Conservation (phyloP, 1,140 invertebrate species). For the Drosophila biarmipes region DNA sequence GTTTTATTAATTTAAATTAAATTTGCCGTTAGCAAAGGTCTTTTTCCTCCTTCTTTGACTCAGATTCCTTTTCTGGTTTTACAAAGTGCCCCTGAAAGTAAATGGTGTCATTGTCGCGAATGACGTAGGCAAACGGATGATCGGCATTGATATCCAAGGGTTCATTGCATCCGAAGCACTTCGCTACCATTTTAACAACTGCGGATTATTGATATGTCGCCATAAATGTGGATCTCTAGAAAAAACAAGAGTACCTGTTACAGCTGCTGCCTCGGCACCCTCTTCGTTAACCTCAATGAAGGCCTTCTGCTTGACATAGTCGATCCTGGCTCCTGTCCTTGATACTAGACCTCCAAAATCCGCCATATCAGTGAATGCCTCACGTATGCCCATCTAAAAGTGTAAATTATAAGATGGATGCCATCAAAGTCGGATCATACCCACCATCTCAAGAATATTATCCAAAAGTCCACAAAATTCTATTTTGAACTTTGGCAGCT, state of each 20-base stretch:
- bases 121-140: constrained; percentile 62
- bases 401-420: background rate
- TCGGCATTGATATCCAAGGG: constrained; percentile 31
- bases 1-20: too few relatives aligned
- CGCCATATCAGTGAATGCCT: constrained; percentile 86
- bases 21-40: too few relatives aligned
- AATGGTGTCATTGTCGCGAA: background rate
- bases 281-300: constrained; percentile 86
- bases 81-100: constrained; percentile 3
- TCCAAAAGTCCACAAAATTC: constrained; percentile 86
- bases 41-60: too few relatives aligned
- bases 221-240: background rate
- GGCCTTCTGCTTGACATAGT: constrained; percentile 85
- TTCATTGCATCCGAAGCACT: background rate
- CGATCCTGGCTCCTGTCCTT: constrained; percentile 75
- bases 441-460: constrained; percentile 85
- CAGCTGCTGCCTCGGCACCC: constrained; percentile 86
- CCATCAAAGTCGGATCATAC: background rate
- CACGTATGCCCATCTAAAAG: constrained; percentile 86
- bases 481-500: constrained; percentile 88
- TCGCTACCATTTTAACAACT: background rate
- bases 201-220: background rate
- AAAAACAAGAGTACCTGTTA: constrained; percentile 60
- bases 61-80: background rate
- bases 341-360: constrained; percentile 86